phyloP scores from a whole-genome alignment of 2,888 invertebrate species.

The Venusia cambrica region DNA sequence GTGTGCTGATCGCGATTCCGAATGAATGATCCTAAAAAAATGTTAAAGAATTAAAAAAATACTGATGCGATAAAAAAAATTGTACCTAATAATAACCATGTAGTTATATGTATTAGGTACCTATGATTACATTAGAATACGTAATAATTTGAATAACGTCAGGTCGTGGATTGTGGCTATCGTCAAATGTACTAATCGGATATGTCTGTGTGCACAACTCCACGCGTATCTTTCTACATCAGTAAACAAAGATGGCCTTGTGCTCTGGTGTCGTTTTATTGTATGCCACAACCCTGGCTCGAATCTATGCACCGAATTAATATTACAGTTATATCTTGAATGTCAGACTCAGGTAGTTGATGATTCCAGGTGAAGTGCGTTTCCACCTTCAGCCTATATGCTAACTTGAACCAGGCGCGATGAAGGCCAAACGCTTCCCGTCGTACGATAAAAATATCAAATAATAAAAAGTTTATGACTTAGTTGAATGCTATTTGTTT shows the following conservation, averaged over 20 bases:
- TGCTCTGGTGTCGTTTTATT: conserved; percentile 63
- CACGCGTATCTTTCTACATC: conserved; percentile 59
- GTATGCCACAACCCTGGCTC: conserved; percentile 64
- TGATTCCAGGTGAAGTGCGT: too few species aligned
- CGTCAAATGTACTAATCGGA: conserved; percentile 29
- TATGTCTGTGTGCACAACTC: conserved; percentile 36
- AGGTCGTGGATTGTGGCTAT: conserved; percentile 22
- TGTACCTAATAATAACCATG: conserved; percentile 2
- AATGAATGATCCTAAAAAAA: too few species aligned
- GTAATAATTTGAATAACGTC: conserved; percentile 18
- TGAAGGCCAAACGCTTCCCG: too few species aligned
- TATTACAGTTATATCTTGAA: background rate
- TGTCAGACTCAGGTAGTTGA: too few species aligned
- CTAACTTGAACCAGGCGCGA: too few species aligned
- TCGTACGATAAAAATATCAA: too few species aligned
- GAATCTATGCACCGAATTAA: conserved; percentile 38
- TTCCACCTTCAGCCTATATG: too few species aligned
- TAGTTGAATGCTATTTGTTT: too few species aligned
- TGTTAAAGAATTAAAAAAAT: too few species aligned
- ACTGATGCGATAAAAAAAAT: too few species aligned
- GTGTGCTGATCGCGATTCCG: too few species aligned
- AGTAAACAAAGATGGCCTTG: conserved; percentile 75
- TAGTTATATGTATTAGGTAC: background rate
- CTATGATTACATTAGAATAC: conserved; percentile 1
- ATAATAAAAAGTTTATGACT: too few species aligned